A percentile compares a stretch with the other conserved stretches of the same genome.
These are phyloP conservation scores for Tamandua tetradactyla DNA, from an alignment of 2,797 vertebrate species.

Conservation along the genomic window DNA sequence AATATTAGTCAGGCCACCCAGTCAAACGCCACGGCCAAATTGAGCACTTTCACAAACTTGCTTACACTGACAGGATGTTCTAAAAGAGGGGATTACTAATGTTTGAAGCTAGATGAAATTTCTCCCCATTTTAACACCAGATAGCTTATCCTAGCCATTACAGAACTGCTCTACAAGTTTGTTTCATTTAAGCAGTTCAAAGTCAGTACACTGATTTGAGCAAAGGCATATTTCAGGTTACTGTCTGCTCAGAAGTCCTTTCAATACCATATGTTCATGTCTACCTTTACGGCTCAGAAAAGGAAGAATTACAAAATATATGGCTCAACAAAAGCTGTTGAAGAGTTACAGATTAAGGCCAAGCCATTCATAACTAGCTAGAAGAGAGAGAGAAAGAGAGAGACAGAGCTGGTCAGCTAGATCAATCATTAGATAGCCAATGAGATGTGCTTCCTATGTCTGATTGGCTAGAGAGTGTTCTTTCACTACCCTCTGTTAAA, in stretches of 20 bases:
- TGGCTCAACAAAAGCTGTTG: not conserved
- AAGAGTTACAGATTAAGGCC: not conserved
- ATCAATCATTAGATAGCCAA: not conserved
- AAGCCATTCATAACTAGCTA: not conserved
- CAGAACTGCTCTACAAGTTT: not conserved
- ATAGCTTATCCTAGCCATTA: not conserved
- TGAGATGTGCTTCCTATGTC: not conserved
- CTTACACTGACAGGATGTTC: not conserved
- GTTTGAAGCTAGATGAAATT: not conserved
- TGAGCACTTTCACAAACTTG: conserved; percentile 24
- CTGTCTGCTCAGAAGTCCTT: not conserved
- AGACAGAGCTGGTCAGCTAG: not conserved
- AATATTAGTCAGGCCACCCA: not conserved
- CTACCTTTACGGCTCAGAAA: not conserved
- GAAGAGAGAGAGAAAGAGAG: not conserved
- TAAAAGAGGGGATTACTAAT: conserved; percentile 10
- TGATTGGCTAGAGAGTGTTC: not conserved
- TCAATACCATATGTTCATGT: not conserved
- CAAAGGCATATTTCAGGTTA: not conserved
- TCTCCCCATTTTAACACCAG: not conserved
- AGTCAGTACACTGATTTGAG: conserved; percentile 14
- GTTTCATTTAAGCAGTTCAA: conserved; percentile 46
- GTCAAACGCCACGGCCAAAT: conserved; percentile 14
- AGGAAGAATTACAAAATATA: not conserved
- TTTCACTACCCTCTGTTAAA: not conserved